Percentiles rank a stretch among this genome's conserved stretches.
Evolutionary conservation across 2,113 vertebrate species (phyloP).

Genomic region (Trematocara macrostoma): DNA sequence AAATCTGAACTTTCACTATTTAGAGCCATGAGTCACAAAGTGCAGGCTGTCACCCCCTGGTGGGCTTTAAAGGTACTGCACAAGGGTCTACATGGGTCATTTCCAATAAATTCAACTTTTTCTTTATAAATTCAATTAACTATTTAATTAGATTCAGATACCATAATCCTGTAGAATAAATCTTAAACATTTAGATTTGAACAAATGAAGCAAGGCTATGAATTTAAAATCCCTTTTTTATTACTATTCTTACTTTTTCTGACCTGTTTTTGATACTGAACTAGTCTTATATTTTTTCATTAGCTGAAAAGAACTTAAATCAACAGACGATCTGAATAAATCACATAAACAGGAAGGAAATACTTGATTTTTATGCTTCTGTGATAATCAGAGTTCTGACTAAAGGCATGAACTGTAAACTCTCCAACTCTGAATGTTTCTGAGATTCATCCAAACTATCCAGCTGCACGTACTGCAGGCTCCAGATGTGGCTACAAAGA

Average conservation of each 20-base stretch:
- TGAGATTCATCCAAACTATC: neutral
- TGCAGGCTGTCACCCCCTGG: fast-evolving
- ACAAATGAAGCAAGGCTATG: neutral
- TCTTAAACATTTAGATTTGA: neutral
- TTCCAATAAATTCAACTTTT: neutral
- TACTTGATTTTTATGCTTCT: neutral
- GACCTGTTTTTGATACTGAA: no score
- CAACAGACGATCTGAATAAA: neutral
- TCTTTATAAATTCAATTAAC: neutral
- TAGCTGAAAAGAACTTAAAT: neutral
- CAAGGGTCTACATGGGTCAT: neutral
- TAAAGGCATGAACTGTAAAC: neutral
- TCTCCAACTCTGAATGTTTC: neutral
- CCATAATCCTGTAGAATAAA: neutral
- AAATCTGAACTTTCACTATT: neutral
- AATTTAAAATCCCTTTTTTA: neutral
- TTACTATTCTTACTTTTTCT: no score
- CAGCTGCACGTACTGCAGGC: neutral
- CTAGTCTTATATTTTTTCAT: neutral
- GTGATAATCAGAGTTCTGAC: no score
- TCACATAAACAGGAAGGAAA: fast-evolving
- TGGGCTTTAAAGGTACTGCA: neutral
- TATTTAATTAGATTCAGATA: neutral
- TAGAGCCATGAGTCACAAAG: neutral
- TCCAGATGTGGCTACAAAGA: neutral